These are phyloP conservation scores for Eubasilissa splendida DNA, from an alignment of 2,888 invertebrate genomes.

Conservation along the genomic window DNA sequence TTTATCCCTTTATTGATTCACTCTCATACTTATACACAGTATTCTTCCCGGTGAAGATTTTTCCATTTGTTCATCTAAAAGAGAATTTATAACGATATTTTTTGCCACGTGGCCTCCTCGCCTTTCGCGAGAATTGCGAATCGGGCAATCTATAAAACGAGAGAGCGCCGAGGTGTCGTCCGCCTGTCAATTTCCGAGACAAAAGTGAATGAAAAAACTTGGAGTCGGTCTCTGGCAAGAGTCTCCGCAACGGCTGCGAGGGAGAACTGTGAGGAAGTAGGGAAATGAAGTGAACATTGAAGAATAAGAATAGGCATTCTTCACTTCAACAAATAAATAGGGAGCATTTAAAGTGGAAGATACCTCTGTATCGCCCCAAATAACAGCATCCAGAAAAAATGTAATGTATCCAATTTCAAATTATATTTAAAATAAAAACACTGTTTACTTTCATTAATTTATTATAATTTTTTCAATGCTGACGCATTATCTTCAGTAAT, in stretches of 20 bases:
- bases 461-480: no score
- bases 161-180: conserved; percentile 31
- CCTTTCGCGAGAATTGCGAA: not conserved
- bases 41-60: no score
- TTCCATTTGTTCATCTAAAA: no score
- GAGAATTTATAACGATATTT: not conserved
- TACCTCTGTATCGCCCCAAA: no score
- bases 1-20: no score
- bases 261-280: not conserved
- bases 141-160: not conserved
- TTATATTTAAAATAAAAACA: no score
- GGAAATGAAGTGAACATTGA: not conserved
- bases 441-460: no score
- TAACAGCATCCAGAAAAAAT: no score
- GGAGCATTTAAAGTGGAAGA: not conserved
- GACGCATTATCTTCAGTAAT: no score
- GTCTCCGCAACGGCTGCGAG: not conserved
- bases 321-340: not conserved
- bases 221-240: not conserved
- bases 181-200: conserved; percentile 41
- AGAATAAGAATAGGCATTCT: not conserved
- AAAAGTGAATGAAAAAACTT: conserved; percentile 27
- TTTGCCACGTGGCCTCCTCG: not conserved
- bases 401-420: no score
- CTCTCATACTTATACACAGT: no score